A percentile compares a stretch with the other conserved stretches of the same genome.
These are phyloP conservation scores for Rallus limicola DNA, from an alignment of 2,113 vertebrate species.

Conservation along the genomic window DNA sequence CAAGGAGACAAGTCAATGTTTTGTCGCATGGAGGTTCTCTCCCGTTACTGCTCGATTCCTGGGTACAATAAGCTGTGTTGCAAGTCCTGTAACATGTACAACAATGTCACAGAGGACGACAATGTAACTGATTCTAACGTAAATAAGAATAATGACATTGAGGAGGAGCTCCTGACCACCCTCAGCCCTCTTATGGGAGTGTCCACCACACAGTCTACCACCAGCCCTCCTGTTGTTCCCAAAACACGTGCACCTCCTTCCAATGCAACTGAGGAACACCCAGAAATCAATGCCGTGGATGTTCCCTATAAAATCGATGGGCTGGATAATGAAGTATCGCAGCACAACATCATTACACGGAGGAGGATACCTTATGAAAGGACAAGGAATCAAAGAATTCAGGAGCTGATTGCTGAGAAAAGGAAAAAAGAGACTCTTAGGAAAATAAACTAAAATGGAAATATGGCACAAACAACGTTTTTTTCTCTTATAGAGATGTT, in stretches of 20 bases:
- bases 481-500: slow-evolving; percentile 88
- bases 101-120: slow-evolving; percentile 20
- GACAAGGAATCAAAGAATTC: slow-evolving; percentile 94
- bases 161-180: slow-evolving; percentile 63
- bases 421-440: slow-evolving; percentile 81
- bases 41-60: slow-evolving; percentile 89
- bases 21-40: slow-evolving; percentile 90
- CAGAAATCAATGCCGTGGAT: slow-evolving; percentile 86
- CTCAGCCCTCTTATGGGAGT: not conserved
- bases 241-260: slow-evolving; percentile 21
- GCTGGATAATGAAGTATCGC: slow-evolving; percentile 79
- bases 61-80: slow-evolving; percentile 91
- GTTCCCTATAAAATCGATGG: slow-evolving; percentile 73
- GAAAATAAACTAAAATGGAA: slow-evolving; percentile 81
- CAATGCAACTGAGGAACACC: slow-evolving; percentile 74
- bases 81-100: slow-evolving; percentile 83
- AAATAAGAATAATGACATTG: slow-evolving; percentile 64
- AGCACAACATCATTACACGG: slow-evolving; percentile 86
- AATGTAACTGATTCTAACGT: slow-evolving; percentile 6
- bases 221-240: not conserved
- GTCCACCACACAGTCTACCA: slow-evolving; percentile 26
- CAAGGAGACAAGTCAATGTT: slow-evolving; percentile 92
- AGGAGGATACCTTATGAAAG: slow-evolving; percentile 83
- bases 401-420: slow-evolving; percentile 92
- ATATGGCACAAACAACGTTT: slow-evolving; percentile 49